Conservation (phyloP, 2,113 vertebrate species). For the Callaeas wilsoni region DNA sequence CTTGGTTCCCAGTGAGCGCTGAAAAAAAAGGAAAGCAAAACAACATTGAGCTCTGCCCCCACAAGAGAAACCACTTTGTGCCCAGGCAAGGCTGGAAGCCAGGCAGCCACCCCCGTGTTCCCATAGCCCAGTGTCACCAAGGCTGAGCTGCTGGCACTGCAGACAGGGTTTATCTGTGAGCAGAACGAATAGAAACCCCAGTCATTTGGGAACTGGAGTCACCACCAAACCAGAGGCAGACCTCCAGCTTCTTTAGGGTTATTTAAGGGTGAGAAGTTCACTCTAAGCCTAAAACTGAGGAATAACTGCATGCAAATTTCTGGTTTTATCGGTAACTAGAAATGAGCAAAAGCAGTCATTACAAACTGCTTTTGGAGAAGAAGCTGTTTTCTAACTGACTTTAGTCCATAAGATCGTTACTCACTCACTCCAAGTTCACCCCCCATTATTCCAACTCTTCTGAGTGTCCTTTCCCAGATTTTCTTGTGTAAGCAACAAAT, state of each 20-base stretch:
- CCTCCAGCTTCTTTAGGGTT: too few species aligned
- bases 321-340: background rate
- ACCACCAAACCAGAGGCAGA: background rate
- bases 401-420: fast-evolving
- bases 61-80: background rate
- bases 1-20: background rate
- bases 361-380: background rate
- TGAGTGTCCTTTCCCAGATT: background rate
- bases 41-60: background rate
- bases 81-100: background rate
- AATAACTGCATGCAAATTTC: background rate
- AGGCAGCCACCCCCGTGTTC: background rate
- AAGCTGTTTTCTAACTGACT: background rate
- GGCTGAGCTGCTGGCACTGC: background rate
- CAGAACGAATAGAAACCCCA: background rate
- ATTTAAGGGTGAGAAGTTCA: background rate
- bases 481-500: background rate
- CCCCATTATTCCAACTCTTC: background rate
- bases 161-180: background rate
- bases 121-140: background rate
- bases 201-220: background rate
- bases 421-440: background rate
- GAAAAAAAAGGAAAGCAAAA: background rate
- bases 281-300: background rate
- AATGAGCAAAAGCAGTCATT: background rate